Conservation (phyloP, 2,888 invertebrate species). For the Drosophila acutilabella region DNA sequence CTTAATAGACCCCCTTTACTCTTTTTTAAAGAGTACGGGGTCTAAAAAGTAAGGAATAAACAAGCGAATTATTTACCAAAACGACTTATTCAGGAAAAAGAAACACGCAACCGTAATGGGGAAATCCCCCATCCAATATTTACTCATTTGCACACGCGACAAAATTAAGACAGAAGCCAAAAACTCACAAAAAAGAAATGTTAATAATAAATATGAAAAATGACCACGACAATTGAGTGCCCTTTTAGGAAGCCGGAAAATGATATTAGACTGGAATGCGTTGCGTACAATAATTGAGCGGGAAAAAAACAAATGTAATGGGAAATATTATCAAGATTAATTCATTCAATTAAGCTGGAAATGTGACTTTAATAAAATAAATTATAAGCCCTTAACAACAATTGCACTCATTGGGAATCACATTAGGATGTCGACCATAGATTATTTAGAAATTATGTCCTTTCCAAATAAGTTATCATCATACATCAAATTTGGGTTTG, state of each 20-base stretch:
- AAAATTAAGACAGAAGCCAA: constrained; percentile 35
- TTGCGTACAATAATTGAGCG: constrained; percentile 38
- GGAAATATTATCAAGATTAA: constrained; percentile 38
- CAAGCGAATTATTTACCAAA: constrained; percentile 61
- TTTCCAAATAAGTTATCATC: too few species aligned
- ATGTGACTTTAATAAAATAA: constrained; percentile 6
- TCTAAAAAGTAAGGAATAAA: constrained; percentile 56
- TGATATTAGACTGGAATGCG: constrained; percentile 17
- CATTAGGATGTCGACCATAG: background rate
- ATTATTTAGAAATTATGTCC: background rate
- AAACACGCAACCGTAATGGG: constrained; percentile 41
- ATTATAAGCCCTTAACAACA: constrained; percentile 3
- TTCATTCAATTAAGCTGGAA: constrained; percentile 16
- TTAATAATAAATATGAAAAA: constrained; percentile 23
- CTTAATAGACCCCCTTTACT: too few species aligned
- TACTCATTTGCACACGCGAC: constrained; percentile 57
- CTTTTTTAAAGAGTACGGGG: too few species aligned
- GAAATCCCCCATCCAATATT: background rate
- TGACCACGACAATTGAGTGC: constrained; percentile 53
- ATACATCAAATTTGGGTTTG: too few species aligned
- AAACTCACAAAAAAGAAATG: constrained; percentile 7
- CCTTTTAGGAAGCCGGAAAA: constrained; percentile 49
- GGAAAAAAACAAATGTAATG: constrained; percentile 41
- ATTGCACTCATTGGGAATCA: background rate
- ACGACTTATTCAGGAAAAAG: constrained; percentile 35